phyloP scores from a whole-genome alignment of 64 coral and sea anemone species.

The Acropora tenuis region DNA sequence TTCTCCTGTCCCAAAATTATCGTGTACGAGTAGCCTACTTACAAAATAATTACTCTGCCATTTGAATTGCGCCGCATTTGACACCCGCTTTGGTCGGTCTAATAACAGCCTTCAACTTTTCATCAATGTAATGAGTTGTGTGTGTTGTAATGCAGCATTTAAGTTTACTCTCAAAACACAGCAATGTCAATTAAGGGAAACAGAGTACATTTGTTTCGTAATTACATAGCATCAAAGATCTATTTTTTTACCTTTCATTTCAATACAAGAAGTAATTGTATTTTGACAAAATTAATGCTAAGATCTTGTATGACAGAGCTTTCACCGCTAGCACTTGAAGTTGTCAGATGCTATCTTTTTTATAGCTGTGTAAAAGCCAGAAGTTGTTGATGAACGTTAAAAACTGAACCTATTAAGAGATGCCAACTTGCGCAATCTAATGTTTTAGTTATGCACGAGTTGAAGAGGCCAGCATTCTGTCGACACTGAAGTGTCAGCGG shows the following conservation, averaged over 20 bases:
- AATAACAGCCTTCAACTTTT: neutral
- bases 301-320: neutral
- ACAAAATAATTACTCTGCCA: neutral
- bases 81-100: neutral
- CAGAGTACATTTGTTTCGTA: conserved; percentile 2
- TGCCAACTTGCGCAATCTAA: no score
- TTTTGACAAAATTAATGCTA: conserved; percentile 5
- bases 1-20: neutral
- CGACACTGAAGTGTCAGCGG: no score
- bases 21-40: neutral
- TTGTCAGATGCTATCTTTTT: conserved; percentile 38
- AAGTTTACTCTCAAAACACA: conserved; percentile 42
- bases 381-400: conserved; percentile 13
- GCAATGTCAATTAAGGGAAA: conserved; percentile 45
- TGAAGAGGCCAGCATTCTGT: no score
- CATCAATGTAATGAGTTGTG: neutral
- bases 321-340: neutral
- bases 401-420: no score
- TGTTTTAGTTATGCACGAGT: no score
- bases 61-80: neutral
- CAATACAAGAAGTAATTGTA: neutral
- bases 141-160: neutral
- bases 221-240: conserved; percentile 6
- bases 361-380: conserved; percentile 17
- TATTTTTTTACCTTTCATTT: neutral